Percentiles rank a stretch among this genome's conserved stretches.
These are phyloP conservation scores for Synergus umbraculus DNA, from an alignment of 2,888 invertebrate species.

Conservation along the genomic window DNA sequence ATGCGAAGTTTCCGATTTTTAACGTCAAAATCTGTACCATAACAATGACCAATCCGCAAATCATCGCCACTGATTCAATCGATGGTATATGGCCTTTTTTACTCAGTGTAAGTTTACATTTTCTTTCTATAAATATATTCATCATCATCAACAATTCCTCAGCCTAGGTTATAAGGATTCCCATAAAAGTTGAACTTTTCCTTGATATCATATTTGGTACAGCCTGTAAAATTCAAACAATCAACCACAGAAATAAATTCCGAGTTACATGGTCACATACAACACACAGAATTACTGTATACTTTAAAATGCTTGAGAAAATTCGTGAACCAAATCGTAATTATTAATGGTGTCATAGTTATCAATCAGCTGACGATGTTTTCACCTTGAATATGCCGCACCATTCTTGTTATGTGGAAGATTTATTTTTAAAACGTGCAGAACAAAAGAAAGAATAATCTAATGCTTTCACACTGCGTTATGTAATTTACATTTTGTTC, in stretches of 20 bases:
- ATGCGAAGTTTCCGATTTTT: constrained; percentile 20
- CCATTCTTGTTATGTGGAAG: neutral
- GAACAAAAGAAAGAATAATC: neutral
- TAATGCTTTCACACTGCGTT: neutral
- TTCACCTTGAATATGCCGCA: neutral
- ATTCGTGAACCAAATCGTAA: neutral
- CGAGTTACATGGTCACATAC: neutral
- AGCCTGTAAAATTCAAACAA: neutral
- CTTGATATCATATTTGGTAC: neutral
- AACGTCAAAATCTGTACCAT: neutral
- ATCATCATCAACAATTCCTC: neutral
- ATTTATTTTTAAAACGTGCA: neutral
- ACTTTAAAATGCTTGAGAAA: neutral
- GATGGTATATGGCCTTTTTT: constrained; percentile 89
- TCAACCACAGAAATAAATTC: neutral
- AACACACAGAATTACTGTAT: neutral
- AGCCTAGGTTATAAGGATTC: neutral
- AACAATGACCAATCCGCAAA: constrained; percentile 79
- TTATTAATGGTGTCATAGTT: neutral
- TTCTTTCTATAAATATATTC: neutral
- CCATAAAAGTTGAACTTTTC: neutral
- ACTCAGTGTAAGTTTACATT: constrained; percentile 84
- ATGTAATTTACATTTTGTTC: neutral
- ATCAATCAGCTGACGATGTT: neutral
- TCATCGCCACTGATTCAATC: constrained; percentile 86